Conservation (phyloP, 2,113 vertebrate genomes). For the Ceyx melanurus region DNA sequence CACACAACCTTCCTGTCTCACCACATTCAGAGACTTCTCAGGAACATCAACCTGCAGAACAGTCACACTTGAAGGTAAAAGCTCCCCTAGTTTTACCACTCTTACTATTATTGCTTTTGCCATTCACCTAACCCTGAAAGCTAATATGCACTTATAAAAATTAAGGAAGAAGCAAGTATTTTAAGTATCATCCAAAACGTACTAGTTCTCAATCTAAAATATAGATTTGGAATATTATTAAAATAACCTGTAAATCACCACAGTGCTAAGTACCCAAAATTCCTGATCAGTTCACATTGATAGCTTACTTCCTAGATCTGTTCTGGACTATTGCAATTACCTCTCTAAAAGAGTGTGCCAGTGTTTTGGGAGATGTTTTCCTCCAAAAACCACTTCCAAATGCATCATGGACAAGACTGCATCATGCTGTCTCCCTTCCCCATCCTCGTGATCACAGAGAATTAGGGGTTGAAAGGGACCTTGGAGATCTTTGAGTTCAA, state of each 20-base stretch:
- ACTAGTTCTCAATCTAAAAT: not conserved
- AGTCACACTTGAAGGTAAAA: not conserved
- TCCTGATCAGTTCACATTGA: not conserved
- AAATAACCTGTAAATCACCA: not conserved
- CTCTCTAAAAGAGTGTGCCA: not conserved
- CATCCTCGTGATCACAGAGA: not conserved
- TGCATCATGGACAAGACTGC: rapidly evolving
- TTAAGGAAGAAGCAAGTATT: not conserved
- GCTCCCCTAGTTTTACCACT: not conserved
- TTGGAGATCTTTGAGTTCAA: too few species aligned
- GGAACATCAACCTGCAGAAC: not conserved
- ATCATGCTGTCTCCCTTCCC: rapidly evolving
- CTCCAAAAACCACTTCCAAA: not conserved
- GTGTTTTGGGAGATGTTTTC: not conserved
- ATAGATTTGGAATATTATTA: not conserved
- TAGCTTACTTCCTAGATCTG: not conserved
- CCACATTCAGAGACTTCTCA: not conserved
- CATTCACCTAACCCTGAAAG: not conserved
- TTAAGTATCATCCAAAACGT: not conserved
- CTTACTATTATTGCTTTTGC: not conserved
- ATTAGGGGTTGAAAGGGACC: too few species aligned
- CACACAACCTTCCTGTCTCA: not conserved
- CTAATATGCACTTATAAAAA: not conserved
- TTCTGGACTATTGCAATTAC: not conserved
- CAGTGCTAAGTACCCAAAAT: not conserved